phyloP scores from a whole-genome alignment of 2,888 invertebrate genomes.

The Himalopsyche tibetana region DNA sequence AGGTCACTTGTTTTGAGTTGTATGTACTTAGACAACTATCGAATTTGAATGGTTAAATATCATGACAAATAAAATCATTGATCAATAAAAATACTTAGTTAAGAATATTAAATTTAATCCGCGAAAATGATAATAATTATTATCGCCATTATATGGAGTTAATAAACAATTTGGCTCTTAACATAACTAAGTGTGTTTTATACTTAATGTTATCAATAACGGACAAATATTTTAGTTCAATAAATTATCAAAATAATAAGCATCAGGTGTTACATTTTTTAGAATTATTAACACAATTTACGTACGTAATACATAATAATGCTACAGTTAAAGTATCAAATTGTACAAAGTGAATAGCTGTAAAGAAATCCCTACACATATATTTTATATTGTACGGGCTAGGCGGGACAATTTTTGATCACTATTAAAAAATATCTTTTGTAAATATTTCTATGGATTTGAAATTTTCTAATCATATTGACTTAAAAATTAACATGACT shows the following conservation, averaged over 20 bases:
- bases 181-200: slow-evolving; percentile 17
- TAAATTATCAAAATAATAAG: not conserved
- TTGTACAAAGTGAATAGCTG: slow-evolving; percentile 29
- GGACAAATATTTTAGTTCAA: not conserved
- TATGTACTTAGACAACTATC: too few relatives aligned
- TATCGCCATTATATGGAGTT: too few relatives aligned
- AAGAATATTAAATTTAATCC: too few relatives aligned
- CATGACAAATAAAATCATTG: too few relatives aligned
- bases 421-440: not conserved
- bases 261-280: not conserved
- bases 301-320: not conserved
- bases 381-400: not conserved
- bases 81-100: too few relatives aligned
- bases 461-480: not conserved
- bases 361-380: not conserved
- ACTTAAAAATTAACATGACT: too few relatives aligned
- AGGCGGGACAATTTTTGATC: not conserved
- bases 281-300: not conserved
- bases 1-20: too few relatives aligned
- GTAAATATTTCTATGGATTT: not conserved
- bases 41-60: too few relatives aligned
- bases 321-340: slow-evolving; percentile 25
- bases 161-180: not conserved
- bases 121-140: too few relatives aligned
- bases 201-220: slow-evolving; percentile 15